Base-by-base conservation (phyloP, 2,113 vertebrate species). In the Octodon degus region DNA sequence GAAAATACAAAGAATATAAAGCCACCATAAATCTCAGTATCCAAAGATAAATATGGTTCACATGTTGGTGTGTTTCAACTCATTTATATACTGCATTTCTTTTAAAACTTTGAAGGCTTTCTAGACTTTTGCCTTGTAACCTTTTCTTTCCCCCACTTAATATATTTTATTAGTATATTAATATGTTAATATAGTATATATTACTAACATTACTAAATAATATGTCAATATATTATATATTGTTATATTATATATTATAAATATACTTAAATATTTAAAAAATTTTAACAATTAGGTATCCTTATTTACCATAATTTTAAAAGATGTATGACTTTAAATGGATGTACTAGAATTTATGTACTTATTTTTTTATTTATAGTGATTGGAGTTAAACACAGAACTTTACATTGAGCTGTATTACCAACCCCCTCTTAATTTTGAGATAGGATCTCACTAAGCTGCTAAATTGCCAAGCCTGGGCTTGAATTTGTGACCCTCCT, bases 301-400 rank as follows among this genome's bases (percentile, higher is more conserved):
- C 37, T 95, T 95, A 34, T 58, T 77, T 84, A 87, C 53, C 10
- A 24, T 76, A 32, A 50, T 76, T 81, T 92, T 72, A 3, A 89
- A 76, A 92, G 96, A 37, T 53, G 13, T 93, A 24, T 97, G 81
- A 93, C 19, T 89, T 92, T 68, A 87, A 68, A 55, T 80, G 32
- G 30, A 43, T 27, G 0, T 30, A 22, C 32, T 87, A 19, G 32
- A 87, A 63, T 70, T 70, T 74, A 40, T 62, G 55, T 77, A 47
- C 30, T 20, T 30, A 50, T 77, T 27, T 30, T 24, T 37, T 76
- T 76, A 47, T 24, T 77, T 77, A 47, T 50, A 8, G 17, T 34
- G 34, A 30, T 55, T 30, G 47, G 30, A 32, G 53, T 32, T 34
- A 34, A 80, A 80, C 9, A 9, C 17, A 80, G 30, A 16, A 17